Base-by-base conservation (phyloP, 2,113 vertebrate species). In the Oryzias celebensis region DNA sequence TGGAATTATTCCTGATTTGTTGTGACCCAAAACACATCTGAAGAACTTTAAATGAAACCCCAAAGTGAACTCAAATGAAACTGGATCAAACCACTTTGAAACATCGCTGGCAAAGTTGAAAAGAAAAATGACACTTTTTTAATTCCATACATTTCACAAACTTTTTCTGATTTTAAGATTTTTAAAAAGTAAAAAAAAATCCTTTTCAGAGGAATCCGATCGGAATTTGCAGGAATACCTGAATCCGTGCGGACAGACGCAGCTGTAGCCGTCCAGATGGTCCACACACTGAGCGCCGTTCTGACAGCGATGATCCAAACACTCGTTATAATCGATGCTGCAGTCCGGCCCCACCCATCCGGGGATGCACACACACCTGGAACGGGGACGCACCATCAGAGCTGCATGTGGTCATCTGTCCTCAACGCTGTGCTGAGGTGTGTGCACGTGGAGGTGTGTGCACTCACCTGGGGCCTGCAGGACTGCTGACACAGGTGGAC, bases 301-400 rank as follows among this genome's bases (percentile, higher is more conserved):
- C 89, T 94, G 96, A 87, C 97, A 99, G 57, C 79, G 91, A 62
- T 97, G 94, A 36, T 93, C 92, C 65, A 81, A 79, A 81, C 97
- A 98, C 85, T 95, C 94, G 0, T 96, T 83, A 0, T 92, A 93
- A 77, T 94, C 88, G 54, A 95, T 86, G 0, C 93, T 88, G 90
- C 97, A 99, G 88, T 95, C 93, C 15, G 90, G 91, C 18, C 96
- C 95, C 48, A 90, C 58, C 0, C 93, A 96, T 23, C 97, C 97
- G 0, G 94, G 92, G 0, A 72, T 54, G 1, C 97, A 99, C 58
- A 94, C 93, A 71, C 96, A 98, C 88, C 97, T 98, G 83, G 14
- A 52, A 44, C 43, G 52, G 55, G 45, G 44, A 62, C 64, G 65
- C 41, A 57, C 15, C 1, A 93, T 20, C 65, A 64, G 20, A 62